These are phyloP conservation scores for Silurus aristotelis DNA, from an alignment of 2,797 vertebrate species.

Conservation along the genomic window DNA sequence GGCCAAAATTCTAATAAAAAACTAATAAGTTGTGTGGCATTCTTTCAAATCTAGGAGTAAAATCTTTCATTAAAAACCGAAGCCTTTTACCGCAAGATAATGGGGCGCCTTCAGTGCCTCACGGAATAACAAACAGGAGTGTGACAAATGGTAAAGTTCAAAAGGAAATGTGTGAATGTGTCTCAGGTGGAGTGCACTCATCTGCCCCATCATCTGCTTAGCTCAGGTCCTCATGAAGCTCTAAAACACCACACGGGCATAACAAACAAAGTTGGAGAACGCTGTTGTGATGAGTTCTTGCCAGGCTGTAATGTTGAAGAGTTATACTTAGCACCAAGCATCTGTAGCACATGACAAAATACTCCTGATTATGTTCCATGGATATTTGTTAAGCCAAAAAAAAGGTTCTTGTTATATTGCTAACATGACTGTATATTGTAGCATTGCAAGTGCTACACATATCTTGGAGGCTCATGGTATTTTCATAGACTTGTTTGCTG, in stretches of 20 bases:
- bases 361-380: neutral
- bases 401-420: neutral
- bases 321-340: neutral
- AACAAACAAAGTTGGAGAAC: slow-evolving; percentile 6
- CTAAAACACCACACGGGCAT: neutral
- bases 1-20: slow-evolving; percentile 4
- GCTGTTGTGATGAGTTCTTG: slow-evolving; percentile 7
- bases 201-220: slow-evolving; percentile 29
- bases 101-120: neutral
- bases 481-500: slow-evolving; percentile 10
- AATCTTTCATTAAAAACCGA: neutral
- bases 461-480: neutral
- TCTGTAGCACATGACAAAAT: neutral
- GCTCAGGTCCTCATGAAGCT: slow-evolving; percentile 22
- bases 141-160: slow-evolving; percentile 15
- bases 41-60: neutral
- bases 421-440: neutral
- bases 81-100: slow-evolving; percentile 2
- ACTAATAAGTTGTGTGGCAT: neutral
- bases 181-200: slow-evolving; percentile 27
- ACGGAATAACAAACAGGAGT: slow-evolving; percentile 9
- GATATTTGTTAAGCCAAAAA: neutral
- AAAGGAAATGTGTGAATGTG: slow-evolving; percentile 31
- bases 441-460: slow-evolving; percentile 4
- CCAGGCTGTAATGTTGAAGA: neutral